These are phyloP conservation scores for Drosophila engyochracea DNA, from an alignment of 2,888 invertebrate genomes.

Conservation along the genomic window DNA sequence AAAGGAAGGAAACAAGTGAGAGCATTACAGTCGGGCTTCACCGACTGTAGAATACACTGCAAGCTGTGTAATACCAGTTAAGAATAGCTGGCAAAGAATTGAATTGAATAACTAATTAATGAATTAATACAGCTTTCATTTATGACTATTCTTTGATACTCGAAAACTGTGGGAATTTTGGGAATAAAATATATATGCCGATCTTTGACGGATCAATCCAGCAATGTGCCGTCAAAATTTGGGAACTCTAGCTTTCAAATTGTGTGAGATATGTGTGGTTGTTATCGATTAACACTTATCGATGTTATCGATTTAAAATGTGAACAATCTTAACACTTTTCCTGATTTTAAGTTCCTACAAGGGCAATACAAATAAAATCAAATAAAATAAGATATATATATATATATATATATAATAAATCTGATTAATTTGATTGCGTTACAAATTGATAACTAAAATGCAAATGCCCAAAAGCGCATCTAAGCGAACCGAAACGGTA, in stretches of 20 bases:
- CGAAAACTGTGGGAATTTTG: no score
- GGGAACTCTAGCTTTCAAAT: neutral
- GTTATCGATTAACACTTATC: neutral
- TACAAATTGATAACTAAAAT: conserved; percentile 9
- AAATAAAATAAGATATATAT: neutral
- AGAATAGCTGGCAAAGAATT: neutral
- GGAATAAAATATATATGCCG: neutral
- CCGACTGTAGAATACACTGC: neutral
- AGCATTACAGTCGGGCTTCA: neutral
- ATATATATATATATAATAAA: no score
- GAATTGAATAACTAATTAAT: no score
- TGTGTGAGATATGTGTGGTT: neutral
- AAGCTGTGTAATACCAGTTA: no score
- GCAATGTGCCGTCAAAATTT: neutral
- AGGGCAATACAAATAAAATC: neutral
- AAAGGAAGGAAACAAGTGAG: conserved; percentile 5
- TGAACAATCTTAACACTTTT: neutral
- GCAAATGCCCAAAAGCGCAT: neutral
- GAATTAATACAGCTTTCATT: no score
- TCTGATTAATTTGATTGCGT: neutral
- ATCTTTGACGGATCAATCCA: neutral
- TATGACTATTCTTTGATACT: no score
- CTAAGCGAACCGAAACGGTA: conserved; percentile 8
- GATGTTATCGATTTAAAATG: neutral
- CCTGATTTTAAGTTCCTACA: neutral